Evolutionary conservation across 2,113 vertebrate species (phyloP).

Genomic region (Telmatochromis brachygnathus): DNA sequence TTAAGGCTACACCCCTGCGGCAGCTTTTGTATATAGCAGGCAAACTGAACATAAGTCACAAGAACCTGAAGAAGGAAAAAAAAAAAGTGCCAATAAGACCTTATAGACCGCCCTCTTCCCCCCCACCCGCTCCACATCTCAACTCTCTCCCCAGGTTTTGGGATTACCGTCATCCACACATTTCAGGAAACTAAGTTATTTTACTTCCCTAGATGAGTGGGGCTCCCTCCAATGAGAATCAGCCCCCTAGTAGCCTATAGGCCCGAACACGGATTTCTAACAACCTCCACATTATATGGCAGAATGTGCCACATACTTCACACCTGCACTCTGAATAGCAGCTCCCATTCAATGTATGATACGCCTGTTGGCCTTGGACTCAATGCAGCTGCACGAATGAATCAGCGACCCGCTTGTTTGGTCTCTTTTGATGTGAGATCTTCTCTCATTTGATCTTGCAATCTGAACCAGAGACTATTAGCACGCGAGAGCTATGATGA

Average conservation of each 20-base stretch:
- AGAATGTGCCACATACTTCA: conserved; percentile 88
- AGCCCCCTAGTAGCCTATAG: conserved; percentile 74
- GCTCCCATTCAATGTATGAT: conserved; percentile 88
- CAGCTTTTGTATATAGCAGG: conserved; percentile 23
- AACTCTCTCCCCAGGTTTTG: neutral
- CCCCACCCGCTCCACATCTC: neutral
- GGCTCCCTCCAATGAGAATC: conserved; percentile 82
- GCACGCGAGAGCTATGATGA: conserved; percentile 15
- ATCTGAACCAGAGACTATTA: neutral
- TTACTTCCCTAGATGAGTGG: conserved; percentile 87
- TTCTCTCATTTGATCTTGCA: conserved; percentile 82
- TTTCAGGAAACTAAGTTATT: conserved; percentile 80
- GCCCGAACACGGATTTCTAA: conserved; percentile 91
- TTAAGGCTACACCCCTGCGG: conserved; percentile 28
- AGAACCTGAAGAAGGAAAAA: neutral
- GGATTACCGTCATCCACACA: conserved; percentile 70
- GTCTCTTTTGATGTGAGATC: conserved; percentile 86
- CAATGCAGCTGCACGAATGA: conserved; percentile 91
- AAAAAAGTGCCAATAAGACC: conserved; percentile 12
- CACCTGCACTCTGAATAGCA: conserved; percentile 99
- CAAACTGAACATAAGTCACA: conserved; percentile 23
- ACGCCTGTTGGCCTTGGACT: conserved; percentile 95
- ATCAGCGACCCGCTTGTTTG: conserved; percentile 84
- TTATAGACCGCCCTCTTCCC: neutral
- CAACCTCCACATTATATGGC: conserved; percentile 93